Percentiles rank a stretch among this genome's conserved stretches.
phyloP scores from a whole-genome alignment of 2,888 invertebrate genomes.

The Enchytraeus crypticus region DNA sequence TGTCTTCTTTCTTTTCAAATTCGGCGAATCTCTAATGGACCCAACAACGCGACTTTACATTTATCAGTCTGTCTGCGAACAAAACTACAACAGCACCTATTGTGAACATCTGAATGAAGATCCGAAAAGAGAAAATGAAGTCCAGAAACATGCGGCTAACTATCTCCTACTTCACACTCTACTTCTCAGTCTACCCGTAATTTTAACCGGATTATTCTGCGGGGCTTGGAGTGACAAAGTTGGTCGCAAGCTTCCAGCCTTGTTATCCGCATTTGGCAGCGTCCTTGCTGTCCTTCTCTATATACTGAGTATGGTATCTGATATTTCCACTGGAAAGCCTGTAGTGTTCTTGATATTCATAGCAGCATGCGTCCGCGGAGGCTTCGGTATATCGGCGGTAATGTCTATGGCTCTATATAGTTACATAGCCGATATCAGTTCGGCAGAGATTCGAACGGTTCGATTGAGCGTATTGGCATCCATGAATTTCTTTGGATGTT shows the following conservation, averaged over 20 bases:
- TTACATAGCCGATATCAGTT: constrained; percentile 43
- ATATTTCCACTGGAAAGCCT: background rate
- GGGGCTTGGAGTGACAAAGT: no score
- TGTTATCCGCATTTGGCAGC: constrained; percentile 42
- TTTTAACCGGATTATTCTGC: no score
- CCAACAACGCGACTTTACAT: constrained; percentile 44
- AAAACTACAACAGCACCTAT: constrained; percentile 2
- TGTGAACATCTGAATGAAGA: constrained; percentile 17
- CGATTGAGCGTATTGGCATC: constrained; percentile 38
- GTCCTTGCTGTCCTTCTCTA: constrained; percentile 40
- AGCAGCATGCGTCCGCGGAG: constrained; percentile 41
- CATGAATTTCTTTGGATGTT: constrained; percentile 45
- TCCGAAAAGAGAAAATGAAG: constrained; percentile 31
- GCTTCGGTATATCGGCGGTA: constrained; percentile 46
- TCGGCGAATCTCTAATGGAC: constrained; percentile 45
- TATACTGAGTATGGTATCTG: constrained; percentile 29
- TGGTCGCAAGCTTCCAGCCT: constrained; percentile 42
- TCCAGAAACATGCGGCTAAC: constrained; percentile 36
- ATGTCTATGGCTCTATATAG: constrained; percentile 48
- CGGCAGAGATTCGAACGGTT: constrained; percentile 36
- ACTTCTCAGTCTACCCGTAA: constrained; percentile 43
- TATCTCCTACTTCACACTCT: constrained; percentile 43
- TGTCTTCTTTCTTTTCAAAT: constrained; percentile 46
- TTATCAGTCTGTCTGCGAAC: constrained; percentile 36
- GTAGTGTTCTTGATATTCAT: constrained; percentile 34